phyloP scores from a whole-genome alignment of 2,888 invertebrate genomes.

The Spilosoma lubricipeda region DNA sequence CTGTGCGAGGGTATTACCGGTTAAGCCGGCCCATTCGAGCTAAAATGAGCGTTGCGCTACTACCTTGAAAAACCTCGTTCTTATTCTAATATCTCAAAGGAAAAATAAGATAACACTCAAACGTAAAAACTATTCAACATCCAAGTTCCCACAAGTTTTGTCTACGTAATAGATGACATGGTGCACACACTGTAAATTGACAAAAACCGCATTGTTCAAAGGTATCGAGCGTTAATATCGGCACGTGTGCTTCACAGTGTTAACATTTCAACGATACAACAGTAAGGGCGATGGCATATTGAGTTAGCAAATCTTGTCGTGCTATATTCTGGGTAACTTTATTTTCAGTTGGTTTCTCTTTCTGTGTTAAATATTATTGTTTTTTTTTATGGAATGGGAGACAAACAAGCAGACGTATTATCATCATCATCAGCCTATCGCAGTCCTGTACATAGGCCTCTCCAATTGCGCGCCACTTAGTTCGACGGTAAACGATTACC shows the following conservation, averaged over 20 bases:
- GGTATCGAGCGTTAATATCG: slow-evolving; percentile 49
- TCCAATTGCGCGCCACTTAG: too few relatives aligned
- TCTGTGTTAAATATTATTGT: too few relatives aligned
- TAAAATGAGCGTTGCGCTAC: too few relatives aligned
- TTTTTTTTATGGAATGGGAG: too few relatives aligned
- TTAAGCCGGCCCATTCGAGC: too few relatives aligned
- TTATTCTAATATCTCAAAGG: too few relatives aligned
- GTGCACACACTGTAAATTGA: slow-evolving; percentile 30
- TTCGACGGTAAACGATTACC: too few relatives aligned
- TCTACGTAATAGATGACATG: not conserved
- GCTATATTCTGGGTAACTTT: not conserved
- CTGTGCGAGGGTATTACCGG: too few relatives aligned
- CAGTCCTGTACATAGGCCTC: too few relatives aligned
- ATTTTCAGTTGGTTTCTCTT: not conserved
- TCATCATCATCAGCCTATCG: too few relatives aligned
- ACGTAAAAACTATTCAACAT: not conserved
- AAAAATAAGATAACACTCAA: not conserved
- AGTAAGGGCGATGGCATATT: slow-evolving; percentile 25
- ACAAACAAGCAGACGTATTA: too few relatives aligned
- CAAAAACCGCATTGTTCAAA: slow-evolving; percentile 51
- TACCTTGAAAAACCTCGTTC: too few relatives aligned
- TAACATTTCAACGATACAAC: slow-evolving; percentile 46
- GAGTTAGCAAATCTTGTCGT: not conserved
- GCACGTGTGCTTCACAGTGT: slow-evolving; percentile 41
- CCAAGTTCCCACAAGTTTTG: slow-evolving; percentile 8